Evolutionary conservation across 2,113 vertebrate genomes (phyloP).

Genomic region (Aphelocoma coerulescens): DNA sequence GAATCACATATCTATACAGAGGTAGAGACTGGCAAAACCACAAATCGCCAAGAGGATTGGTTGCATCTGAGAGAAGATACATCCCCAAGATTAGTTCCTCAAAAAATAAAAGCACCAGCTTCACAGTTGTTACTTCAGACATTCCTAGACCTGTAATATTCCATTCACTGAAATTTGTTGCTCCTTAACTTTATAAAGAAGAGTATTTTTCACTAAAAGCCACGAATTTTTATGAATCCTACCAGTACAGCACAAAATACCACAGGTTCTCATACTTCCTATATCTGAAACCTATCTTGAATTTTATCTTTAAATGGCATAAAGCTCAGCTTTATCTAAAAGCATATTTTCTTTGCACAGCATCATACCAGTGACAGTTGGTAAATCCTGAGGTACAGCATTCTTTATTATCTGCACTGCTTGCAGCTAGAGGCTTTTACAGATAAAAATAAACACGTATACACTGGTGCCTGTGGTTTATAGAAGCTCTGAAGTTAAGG

Average conservation of each 20-base stretch:
- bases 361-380: not conserved
- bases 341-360: not conserved
- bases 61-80: not conserved
- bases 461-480: not conserved
- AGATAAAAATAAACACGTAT: not conserved
- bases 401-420: not conserved
- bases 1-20: not conserved
- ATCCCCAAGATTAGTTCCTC: not conserved
- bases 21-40: not conserved
- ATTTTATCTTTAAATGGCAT: not conserved
- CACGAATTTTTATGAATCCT: not conserved
- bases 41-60: not conserved
- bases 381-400: not conserved
- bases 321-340: not conserved
- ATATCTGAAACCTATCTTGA: not conserved
- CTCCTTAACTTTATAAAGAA: not conserved
- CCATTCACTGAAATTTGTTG: not conserved
- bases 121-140: constrained; percentile 7
- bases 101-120: constrained; percentile 28
- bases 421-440: not conserved
- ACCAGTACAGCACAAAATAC: not conserved
- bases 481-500: not conserved
- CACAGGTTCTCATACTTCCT: not conserved
- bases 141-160: not conserved
- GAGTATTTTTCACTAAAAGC: not conserved